Evolutionary conservation across 1,140 invertebrate genomes (phyloP), one percentile per base, ranked within the genome.

Genomic region (Cyclargus thomasi): DNA sequence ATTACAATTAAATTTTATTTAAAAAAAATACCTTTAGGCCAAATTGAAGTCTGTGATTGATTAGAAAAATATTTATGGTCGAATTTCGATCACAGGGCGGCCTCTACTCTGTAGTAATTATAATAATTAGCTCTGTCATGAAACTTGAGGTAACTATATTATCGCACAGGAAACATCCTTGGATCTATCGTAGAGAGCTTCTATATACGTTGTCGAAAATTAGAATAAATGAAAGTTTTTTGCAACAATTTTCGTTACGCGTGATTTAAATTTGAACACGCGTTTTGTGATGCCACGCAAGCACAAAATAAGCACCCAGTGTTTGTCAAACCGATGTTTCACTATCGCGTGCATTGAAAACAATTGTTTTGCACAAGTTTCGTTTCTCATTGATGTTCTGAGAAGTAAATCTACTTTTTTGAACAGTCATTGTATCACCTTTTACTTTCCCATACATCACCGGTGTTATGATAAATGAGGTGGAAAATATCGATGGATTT

Each of bases 401-500:
- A 59, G 55, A 59, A 59, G 20, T 20, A 59, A 20, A 59, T 59
- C 55, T 10, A 59, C 55, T 59, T 59, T 11, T 59, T 59, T 18
- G 55, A 59, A 20, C 18, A 59, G 55, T 59, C 55, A 20, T 59
- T 59, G 18, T 59, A 21, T 59, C 20, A 59, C 55, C 11, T 59
- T 59, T 11, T 59, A 59, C 55, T 59, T 59, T 59, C 55, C 20
- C 55, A 47, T 47, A 47, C 39, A 47, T 47, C 39, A 47, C 39
- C 10, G 14, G 4, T 47, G 10, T 14, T 47, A 47, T 47, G 29
- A 4, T 29, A 29, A 29, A 29, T 29, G 29, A 29, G 39, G 39
- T 47, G 39, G 39, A 47, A 47, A 47, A 47, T 47, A 47, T 47
- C 39, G 10, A 11, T 47, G 11, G 14, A 11, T 14, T 47, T 47